Conservation (phyloP, 2,888 invertebrate species). For the Perizoma affinitatum region DNA sequence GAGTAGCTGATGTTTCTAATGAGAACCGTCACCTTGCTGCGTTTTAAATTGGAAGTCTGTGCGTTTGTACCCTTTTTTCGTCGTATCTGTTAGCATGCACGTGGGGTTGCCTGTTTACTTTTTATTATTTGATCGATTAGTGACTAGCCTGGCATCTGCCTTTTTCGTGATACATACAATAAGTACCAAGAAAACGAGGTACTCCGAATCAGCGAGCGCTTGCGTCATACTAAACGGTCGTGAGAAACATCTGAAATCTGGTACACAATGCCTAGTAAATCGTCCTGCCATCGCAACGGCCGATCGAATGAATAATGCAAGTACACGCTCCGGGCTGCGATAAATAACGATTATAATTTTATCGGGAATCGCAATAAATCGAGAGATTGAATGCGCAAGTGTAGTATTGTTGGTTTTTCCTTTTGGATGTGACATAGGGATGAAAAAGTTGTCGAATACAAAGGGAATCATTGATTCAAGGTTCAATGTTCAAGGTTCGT, state of each 20-base stretch:
- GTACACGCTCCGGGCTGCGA: slow-evolving; percentile 63
- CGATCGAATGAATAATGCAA: slow-evolving; percentile 74
- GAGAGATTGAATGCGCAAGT: slow-evolving; percentile 58
- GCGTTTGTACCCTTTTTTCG: no score
- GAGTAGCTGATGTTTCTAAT: no score
- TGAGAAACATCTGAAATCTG: slow-evolving; percentile 52
- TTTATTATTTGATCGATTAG: no score
- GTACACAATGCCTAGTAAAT: slow-evolving; percentile 68
- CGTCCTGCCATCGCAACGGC: slow-evolving; percentile 58
- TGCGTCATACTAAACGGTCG: slow-evolving; percentile 53
- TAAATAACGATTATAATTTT: slow-evolving; percentile 82
- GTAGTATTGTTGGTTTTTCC: slow-evolving; percentile 48
- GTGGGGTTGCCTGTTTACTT: no score
- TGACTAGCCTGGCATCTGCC: no score
- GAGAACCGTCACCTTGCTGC: no score
- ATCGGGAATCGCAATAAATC: slow-evolving; percentile 75
- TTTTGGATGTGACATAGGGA: slow-evolving; percentile 35
- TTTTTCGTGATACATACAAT: no score
- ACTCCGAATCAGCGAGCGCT: slow-evolving; percentile 42
- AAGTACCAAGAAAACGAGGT: neutral
- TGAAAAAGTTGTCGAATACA: slow-evolving; percentile 7
- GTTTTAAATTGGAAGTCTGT: no score
- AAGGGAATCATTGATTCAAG: no score
- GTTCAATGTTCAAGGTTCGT: no score
- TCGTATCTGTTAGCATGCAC: no score